Base-by-base conservation (phyloP, 1,140 invertebrate genomes). In the Archivesica marissinica region DNA sequence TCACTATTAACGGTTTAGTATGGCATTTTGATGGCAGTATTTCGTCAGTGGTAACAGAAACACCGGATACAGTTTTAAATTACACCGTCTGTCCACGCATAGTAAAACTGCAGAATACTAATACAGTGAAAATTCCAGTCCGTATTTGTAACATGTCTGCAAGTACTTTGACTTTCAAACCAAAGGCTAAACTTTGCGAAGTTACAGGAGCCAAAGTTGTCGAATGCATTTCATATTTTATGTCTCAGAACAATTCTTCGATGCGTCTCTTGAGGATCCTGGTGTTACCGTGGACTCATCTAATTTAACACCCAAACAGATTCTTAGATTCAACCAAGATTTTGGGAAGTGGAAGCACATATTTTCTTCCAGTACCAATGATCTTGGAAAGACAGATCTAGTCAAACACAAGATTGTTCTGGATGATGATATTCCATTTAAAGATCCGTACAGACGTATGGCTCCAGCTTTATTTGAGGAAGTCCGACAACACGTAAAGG, bases 381-480 rank as follows among this genome's bases (percentile, higher is more conserved):
- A 41, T 20, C 15, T 4, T 56, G 75, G 75, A 17, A 59, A 39
- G 28, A 9, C 56, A n/a, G 15, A 52, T 41, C 15, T 77, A 7
- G 38, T 77, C 25, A 23, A 66, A 47, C 83, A 85, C 50, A 28
- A 50, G 13, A 85, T 81, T 35, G 70, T 74, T 0, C 66, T 76
- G 3, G 23, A 54, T 15, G 41, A 68, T 74, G 38, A 59, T 41
- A 81, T 41, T 33, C 50, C 20, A 38, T 86, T 88, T 33, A 88
- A 81, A 23, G 47, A 86, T 23, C 54, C 70, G 2, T 54, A 79
- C 33, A 28, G 84, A 1, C 38, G 44, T 0, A 78, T 86, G 13
- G 72, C 83, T 25, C 78, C 87, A 35, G 47, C 72, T 3, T 72
- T 87, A 74, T 68, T 54, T n/a, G 52, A 78, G 28, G 81, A 87